Conservation (phyloP, 1,140 invertebrate genomes). For the Wiebesia pumilae region DNA sequence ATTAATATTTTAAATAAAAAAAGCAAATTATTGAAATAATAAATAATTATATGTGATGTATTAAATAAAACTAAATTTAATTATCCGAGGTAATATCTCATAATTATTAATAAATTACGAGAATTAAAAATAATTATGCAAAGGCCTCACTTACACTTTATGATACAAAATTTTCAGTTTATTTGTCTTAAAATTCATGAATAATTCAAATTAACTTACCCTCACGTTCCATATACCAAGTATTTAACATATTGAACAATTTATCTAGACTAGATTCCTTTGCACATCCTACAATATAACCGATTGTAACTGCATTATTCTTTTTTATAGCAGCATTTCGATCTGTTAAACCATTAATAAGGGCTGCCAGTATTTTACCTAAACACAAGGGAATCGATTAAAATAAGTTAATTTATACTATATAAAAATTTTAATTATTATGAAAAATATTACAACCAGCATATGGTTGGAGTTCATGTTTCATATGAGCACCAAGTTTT, state of each 20-base stretch:
- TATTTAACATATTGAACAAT: constrained; percentile 86
- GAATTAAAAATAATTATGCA: no score
- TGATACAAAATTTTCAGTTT: neutral
- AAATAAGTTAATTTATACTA: neutral
- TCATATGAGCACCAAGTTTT: constrained; percentile 78
- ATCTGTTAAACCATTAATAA: constrained; percentile 88
- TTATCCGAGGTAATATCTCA: no score
- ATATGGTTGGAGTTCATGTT: constrained; percentile 79
- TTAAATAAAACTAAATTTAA: no score
- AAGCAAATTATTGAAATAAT: no score
- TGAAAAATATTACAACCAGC: constrained; percentile 71
- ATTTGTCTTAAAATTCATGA: neutral
- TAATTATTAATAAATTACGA: no score
- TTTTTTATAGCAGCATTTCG: constrained; percentile 88
- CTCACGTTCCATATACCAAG: constrained; percentile 87
- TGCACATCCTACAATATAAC: constrained; percentile 89
- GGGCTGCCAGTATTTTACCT: constrained; percentile 86
- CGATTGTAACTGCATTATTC: constrained; percentile 87
- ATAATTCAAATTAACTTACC: constrained; percentile 63
- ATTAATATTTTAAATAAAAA: no score
- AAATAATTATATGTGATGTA: no score
- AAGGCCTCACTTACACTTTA: no score
- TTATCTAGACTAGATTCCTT: constrained; percentile 92
- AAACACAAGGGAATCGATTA: constrained; percentile 41
- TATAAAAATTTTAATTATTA: neutral